Evolutionary conservation across 2,888 invertebrate genomes (phyloP).

Genomic region (Heteromyza rotundicornis): DNA sequence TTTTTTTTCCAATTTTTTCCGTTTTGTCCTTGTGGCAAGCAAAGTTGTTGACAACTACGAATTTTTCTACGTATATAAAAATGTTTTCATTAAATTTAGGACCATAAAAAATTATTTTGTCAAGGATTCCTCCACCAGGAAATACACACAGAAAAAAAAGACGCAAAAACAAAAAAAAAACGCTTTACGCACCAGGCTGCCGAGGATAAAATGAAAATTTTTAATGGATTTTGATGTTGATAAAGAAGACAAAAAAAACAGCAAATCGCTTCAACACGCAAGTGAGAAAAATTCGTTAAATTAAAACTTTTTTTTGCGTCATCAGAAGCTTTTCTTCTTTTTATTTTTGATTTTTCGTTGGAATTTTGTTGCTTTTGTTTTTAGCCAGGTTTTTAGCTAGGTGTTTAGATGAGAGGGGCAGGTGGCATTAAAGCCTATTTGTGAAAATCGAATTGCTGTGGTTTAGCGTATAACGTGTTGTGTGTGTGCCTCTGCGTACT

Average conservation of each 20-base stretch:
- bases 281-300: background rate
- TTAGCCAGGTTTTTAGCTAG: background rate
- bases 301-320: background rate
- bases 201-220: slow-evolving; percentile 41
- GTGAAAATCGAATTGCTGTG: background rate
- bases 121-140: too few relatives aligned
- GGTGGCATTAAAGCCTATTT: slow-evolving; percentile 11
- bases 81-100: slow-evolving; percentile 16
- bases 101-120: slow-evolving; percentile 28
- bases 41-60: background rate
- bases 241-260: slow-evolving; percentile 30
- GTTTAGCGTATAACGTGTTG: too few relatives aligned
- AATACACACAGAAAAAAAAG: slow-evolving; percentile 35
- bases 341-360: slow-evolving; percentile 40
- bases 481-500: too few relatives aligned
- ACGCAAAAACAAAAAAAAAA: slow-evolving; percentile 8
- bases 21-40: slow-evolving; percentile 11
- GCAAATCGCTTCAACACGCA: too few relatives aligned
- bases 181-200: slow-evolving; percentile 39
- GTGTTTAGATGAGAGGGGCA: slow-evolving; percentile 1
- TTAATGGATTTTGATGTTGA: slow-evolving; percentile 53
- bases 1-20: slow-evolving; percentile 33
- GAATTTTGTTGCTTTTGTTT: background rate
- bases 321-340: slow-evolving; percentile 12
- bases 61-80: slow-evolving; percentile 30